Evolutionary conservation across 2,888 invertebrate genomes (phyloP), one percentile per base, ranked within the genome.

Genomic region (Andrena marginata): DNA sequence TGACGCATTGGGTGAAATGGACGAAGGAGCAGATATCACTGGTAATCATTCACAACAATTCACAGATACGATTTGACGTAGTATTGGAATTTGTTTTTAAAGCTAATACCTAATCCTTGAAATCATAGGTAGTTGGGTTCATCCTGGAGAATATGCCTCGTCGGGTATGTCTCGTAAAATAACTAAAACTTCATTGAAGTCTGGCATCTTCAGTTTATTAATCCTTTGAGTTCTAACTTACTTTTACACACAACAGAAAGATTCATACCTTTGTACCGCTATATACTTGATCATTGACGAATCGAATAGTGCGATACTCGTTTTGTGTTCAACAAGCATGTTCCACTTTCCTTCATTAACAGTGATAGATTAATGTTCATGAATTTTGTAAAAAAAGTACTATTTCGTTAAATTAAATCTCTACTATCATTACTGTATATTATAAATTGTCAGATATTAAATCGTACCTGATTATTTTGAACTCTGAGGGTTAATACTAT

Each of bases 61-160:
- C 31, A 23, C 13, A 7, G 1, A 8, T 13, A 33, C 31, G n/a
- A 16, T 49, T 54, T 60, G 5, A n/a, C 56, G 26, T 56, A 56
- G 23, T 69, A 35, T 6, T 26, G 56, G 13, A 29, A 42, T 48
- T 48, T 54, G 51, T 26, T 69, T 54, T 67, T 8, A 74, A 64
- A 82, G 20, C 56, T 87, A 88, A 86, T 73, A 60, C 59, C 51
- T 64, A 33, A 48, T 73, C 59, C 48, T 85, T 59, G 26, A 70
- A 56, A 71, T 82, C 80, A 56, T 95, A 98, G 99, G 99, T 93
- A 98, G 98, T 94, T 98, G 98, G 97, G 99, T 99, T 86, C 99
- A 99, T 95, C 99, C 99, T 88, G 99, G 99, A 92, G 99, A 99
- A 95, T 99, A 99, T 95, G 99, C 99, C 84, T 99, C 99, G 87